phyloP scores from a whole-genome alignment of 2,113 vertebrate species.

The Petaurus breviceps region DNA sequence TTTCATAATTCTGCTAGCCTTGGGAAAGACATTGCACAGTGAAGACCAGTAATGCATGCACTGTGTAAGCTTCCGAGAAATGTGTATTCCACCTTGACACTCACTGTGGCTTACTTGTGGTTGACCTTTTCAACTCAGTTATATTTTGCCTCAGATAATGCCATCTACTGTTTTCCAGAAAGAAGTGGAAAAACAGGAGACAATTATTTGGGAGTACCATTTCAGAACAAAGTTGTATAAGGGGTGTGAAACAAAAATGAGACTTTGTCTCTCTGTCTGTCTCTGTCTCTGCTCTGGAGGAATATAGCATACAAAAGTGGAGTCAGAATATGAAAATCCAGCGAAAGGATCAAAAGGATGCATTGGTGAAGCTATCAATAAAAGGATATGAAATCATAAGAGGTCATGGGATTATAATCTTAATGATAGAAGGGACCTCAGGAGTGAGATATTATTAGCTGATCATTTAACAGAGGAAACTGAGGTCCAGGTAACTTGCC shows the following conservation, averaged over 20 bases:
- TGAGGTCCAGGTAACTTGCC: background rate
- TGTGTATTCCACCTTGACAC: background rate
- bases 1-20: constrained; percentile 73
- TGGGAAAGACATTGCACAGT: constrained; percentile 58
- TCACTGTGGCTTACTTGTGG: background rate
- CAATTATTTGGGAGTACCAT: background rate
- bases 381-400: background rate
- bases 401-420: background rate
- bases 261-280: background rate
- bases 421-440: background rate
- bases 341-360: background rate
- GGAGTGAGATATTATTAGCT: background rate
- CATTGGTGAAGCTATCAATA: background rate
- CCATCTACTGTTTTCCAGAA: background rate
- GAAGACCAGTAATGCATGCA: constrained; percentile 27
- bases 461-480: background rate
- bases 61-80: background rate
- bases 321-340: background rate
- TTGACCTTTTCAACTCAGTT: background rate
- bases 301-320: background rate
- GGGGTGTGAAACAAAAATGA: background rate
- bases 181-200: constrained; percentile 15
- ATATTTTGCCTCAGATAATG: constrained; percentile 17
- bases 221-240: background rate
- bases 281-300: background rate